Conservation (phyloP, 2,797 vertebrate genomes). For the Rhabdophis nuchalis region DNA sequence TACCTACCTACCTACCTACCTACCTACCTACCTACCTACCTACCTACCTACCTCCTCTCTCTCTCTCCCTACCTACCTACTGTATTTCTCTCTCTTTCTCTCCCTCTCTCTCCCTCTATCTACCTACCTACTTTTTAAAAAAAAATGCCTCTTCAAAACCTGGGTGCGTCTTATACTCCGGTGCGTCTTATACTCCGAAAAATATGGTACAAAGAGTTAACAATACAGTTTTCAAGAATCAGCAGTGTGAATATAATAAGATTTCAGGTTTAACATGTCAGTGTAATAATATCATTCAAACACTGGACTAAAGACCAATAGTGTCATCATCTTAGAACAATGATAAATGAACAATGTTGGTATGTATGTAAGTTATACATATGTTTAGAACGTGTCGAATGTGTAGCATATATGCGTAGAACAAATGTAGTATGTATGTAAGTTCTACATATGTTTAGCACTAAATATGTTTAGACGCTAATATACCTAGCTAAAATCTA, state of each 20-base stretch:
- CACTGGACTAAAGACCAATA: background rate
- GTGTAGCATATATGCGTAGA: no score
- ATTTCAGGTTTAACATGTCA: background rate
- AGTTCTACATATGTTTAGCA: background rate
- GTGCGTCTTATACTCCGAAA: no score
- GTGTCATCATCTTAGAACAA: background rate
- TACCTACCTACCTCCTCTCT: no score
- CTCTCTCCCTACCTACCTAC: no score
- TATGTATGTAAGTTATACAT: background rate
- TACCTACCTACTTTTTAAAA: no score
- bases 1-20: no score
- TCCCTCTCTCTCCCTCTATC: no score
- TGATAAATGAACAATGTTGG: background rate
- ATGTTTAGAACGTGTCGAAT: no score
- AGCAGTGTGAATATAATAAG: background rate
- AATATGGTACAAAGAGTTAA: background rate
- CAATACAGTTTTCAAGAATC: background rate
- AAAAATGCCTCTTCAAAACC: no score
- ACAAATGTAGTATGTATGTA: background rate
- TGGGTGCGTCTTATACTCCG: no score
- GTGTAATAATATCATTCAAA: background rate
- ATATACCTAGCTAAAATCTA: background rate
- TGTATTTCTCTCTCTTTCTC: no score
- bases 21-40: no score
- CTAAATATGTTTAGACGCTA: background rate